phyloP scores from a whole-genome alignment of 2,113 vertebrate species.

The Myxocyprinus asiaticus region DNA sequence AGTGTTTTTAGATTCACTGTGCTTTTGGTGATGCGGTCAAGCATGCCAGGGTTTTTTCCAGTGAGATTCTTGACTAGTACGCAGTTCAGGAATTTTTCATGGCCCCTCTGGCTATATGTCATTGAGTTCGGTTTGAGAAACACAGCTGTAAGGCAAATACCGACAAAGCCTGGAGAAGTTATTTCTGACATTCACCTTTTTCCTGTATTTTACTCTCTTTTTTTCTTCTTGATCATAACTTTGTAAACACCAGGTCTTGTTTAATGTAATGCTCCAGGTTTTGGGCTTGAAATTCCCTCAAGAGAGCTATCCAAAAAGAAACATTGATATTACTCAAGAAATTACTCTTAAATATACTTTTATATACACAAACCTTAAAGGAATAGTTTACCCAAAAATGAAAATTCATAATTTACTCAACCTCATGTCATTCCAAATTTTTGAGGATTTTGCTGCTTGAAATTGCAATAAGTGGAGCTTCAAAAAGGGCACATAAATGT shows the following conservation, averaged over 20 bases:
- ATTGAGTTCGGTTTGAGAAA: neutral
- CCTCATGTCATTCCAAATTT: no score
- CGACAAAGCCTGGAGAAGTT: neutral
- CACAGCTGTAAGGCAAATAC: neutral
- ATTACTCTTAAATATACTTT: neutral
- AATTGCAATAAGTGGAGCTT: no score
- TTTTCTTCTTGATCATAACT: neutral
- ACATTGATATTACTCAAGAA: neutral
- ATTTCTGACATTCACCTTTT: no score
- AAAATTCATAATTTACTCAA: no score
- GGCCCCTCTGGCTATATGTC: neutral
- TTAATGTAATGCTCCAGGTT: neutral
- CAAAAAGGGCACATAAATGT: no score
- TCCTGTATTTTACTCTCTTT: no score
- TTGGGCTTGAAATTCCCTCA: neutral
- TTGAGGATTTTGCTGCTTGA: no score
- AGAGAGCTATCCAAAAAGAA: neutral
- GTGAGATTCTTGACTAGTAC: neutral
- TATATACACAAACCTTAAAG: neutral
- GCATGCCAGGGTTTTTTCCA: neutral
- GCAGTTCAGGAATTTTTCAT: conserved; percentile 3
- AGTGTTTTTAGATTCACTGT: neutral
- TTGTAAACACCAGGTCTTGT: no score
- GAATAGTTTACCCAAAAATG: no score
- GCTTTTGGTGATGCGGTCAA: neutral